Conservation (phyloP, 1,140 invertebrate species). For the Hylaeus volcanicus region DNA sequence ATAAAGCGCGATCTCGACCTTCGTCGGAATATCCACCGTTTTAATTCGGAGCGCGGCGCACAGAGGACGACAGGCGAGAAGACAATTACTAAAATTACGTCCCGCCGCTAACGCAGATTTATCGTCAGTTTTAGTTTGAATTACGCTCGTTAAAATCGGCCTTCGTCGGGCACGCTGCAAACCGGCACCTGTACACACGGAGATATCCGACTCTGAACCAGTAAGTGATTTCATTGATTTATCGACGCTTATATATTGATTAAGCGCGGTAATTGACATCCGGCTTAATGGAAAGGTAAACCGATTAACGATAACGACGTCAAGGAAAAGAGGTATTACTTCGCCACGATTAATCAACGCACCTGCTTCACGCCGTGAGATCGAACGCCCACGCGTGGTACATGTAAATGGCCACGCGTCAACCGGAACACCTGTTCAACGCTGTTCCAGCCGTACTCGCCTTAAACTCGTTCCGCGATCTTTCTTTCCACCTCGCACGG, state of each 20-base stretch:
- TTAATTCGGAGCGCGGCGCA: too few species aligned
- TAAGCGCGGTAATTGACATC: slow-evolving; percentile 45
- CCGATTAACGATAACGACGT: slow-evolving; percentile 49
- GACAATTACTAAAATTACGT: background rate
- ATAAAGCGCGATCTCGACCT: too few species aligned
- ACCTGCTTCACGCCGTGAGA: slow-evolving; percentile 35
- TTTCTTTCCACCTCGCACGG: background rate
- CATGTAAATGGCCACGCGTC: slow-evolving; percentile 31
- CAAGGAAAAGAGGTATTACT: slow-evolving; percentile 44
- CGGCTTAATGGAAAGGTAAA: slow-evolving; percentile 46
- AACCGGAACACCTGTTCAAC: slow-evolving; percentile 26
- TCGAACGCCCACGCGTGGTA: slow-evolving; percentile 33
- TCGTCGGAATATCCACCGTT: too few species aligned
- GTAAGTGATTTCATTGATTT: slow-evolving; percentile 44
- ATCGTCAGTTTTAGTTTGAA: slow-evolving; percentile 2
- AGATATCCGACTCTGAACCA: background rate
- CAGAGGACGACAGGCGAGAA: background rate
- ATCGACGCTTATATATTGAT: slow-evolving; percentile 40
- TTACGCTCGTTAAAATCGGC: slow-evolving; percentile 17
- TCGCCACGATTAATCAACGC: slow-evolving; percentile 50
- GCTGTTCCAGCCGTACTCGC: background rate
- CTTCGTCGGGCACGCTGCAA: background rate
- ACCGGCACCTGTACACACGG: slow-evolving; percentile 28
- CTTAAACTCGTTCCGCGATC: slow-evolving; percentile 31
- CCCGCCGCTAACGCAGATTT: background rate